Evolutionary conservation across 2,888 invertebrate species (phyloP), one percentile per base, ranked within the genome.

Genomic region (Ophioninae sp.): DNA sequence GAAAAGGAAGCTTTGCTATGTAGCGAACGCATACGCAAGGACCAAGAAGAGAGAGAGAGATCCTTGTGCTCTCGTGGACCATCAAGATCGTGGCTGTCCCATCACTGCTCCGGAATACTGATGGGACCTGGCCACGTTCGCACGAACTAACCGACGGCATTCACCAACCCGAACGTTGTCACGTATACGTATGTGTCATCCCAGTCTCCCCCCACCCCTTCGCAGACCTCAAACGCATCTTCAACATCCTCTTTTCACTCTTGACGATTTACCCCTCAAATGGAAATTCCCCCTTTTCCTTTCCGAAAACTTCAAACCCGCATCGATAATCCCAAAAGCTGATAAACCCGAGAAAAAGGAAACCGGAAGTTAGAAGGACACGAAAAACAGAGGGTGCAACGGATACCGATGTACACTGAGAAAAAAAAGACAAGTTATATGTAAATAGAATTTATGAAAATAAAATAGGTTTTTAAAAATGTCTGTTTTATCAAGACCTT

Each of bases 1-100:
- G 85, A 86, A 87, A 87, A 89, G 87, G 88, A 89, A 88, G 88
- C 88, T 89, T 87, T 88, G 89, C 89, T 89, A 88, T 88, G 88
- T 86, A 87, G 88, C 81, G 86, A 87, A 86, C 87, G 86, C 85
- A 85, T 81, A 72, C 65, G 73, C 65, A 82, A 79, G 62, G 83
- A 81, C 78, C 82, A 59, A 6, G 56, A 37, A 67, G 59, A 59
- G 59, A 72, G 64, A 62, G 62, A 37, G 65, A 69, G 79, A 74
- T 83, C 79, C 82, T 82, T 75, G 81, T 77, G 80, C 79, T 80
- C 85, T 80, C 85, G 70, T 77, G 82, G 83, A 85, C 84, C 83
- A 84, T 83, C 83, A 82, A 82, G 83, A 84, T 85, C 85, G 83
- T 80, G 59, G 79, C 79, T 85, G 64, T 78, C 64, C 56, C 81